Conservation (phyloP, 37 sponge, comb jelly and placozoan genomes). For the Lycopodina hypogea region DNA sequence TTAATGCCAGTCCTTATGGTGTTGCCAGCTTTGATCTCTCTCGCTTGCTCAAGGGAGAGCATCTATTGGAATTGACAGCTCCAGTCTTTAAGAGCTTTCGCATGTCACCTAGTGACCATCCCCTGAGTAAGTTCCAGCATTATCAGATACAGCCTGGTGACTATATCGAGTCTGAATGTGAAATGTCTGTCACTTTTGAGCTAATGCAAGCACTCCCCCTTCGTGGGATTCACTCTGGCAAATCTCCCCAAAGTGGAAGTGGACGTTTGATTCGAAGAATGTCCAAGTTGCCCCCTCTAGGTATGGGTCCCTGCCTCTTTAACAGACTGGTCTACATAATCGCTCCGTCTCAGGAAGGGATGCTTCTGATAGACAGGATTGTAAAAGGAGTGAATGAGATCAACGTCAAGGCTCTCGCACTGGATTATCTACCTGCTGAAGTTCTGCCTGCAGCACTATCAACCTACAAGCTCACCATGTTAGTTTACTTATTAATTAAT, state of each 20-base stretch:
- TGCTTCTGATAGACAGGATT: conserved; percentile 32
- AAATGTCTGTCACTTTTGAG: conserved; percentile 43
- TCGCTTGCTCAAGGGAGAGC: conserved; percentile 56
- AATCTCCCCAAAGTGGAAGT: neutral
- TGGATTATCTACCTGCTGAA: conserved; percentile 55
- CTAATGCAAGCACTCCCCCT: conserved; percentile 35
- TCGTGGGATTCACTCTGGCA: too few relatives aligned
- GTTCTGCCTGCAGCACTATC: conserved; percentile 66
- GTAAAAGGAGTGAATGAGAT: conserved; percentile 47
- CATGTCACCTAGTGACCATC: too few relatives aligned
- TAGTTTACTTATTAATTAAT: neutral
- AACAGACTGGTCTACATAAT: conserved; percentile 72
- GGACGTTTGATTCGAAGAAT: too few relatives aligned
- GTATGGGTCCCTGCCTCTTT: conserved; percentile 66
- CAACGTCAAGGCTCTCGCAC: conserved; percentile 55
- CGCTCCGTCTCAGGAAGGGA: conserved; percentile 11
- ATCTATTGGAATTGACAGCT: conserved; percentile 36
- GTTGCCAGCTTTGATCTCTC: conserved; percentile 75
- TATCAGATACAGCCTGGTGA: conserved; percentile 47
- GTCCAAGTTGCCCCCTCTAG: neutral
- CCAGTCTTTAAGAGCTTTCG: conserved; percentile 57
- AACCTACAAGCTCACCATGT: conserved; percentile 88
- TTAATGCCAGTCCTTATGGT: conserved; percentile 61
- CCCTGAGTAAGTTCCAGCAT: neutral
- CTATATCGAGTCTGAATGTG: conserved; percentile 45